Percentiles rank a stretch among this genome's conserved stretches.
These are phyloP conservation scores for Spinus pinus DNA, from an alignment of 2,797 vertebrate species.

Conservation along the genomic window DNA sequence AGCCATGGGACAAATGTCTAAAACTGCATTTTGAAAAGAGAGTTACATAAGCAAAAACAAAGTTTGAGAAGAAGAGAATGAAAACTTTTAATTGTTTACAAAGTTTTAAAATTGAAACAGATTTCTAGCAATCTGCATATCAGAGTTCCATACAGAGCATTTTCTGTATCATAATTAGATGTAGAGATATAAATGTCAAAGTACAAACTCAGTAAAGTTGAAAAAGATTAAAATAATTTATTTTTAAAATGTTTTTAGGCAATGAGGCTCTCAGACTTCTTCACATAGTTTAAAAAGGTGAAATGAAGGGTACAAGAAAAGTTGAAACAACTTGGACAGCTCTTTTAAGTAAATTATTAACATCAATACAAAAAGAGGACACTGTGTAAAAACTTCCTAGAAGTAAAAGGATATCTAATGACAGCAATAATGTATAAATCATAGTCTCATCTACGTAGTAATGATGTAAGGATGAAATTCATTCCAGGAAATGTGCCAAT, in stretches of 20 bases:
- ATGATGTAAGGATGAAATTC: background rate
- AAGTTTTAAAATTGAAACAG: background rate
- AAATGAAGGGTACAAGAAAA: background rate
- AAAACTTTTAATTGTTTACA: background rate
- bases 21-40: background rate
- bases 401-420: background rate
- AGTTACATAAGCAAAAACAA: background rate
- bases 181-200: background rate
- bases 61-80: background rate
- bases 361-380: background rate
- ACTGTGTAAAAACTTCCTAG: background rate
- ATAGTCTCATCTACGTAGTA: background rate
- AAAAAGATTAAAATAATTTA: background rate
- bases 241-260: background rate
- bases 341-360: background rate
- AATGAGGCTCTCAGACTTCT: background rate
- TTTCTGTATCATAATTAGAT: background rate
- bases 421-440: background rate
- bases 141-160: background rate
- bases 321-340: background rate
- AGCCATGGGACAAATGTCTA: background rate
- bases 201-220: background rate
- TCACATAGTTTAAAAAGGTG: background rate
- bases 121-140: background rate
- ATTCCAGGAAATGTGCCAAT: background rate